Conservation (phyloP, 2,888 invertebrate genomes). For the Epinotia nisella region DNA sequence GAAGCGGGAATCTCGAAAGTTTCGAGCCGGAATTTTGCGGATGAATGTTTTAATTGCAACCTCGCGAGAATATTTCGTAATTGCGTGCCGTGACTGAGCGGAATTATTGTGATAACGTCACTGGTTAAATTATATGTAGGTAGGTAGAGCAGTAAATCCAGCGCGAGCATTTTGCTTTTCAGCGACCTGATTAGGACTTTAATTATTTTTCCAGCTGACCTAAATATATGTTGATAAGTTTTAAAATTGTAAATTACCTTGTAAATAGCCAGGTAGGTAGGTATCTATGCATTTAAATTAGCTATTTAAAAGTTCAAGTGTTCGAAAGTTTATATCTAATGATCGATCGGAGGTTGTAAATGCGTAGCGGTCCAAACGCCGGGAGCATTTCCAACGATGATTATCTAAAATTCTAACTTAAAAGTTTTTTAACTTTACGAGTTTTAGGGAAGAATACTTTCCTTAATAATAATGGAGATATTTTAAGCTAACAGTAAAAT, state of each 20-base stretch:
- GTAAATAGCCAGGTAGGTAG: background rate
- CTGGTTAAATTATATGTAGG: conserved; percentile 39
- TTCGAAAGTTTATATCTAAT: conserved; percentile 4
- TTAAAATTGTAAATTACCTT: background rate
- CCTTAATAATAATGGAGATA: conserved; percentile 22
- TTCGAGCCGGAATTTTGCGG: conserved; percentile 80
- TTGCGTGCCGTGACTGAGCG: conserved; percentile 62
- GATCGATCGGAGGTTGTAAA: conserved; percentile 18
- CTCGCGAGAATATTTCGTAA: conserved; percentile 79
- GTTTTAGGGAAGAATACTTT: conserved; percentile 52
- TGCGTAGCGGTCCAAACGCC: conserved; percentile 14
- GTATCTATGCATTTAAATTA: conserved; percentile 13
- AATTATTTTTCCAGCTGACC: conserved; percentile 7
- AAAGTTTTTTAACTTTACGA: conserved; percentile 64
- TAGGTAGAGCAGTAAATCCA: conserved; percentile 17
- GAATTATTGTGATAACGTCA: conserved; percentile 41
- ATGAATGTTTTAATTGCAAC: conserved; percentile 83
- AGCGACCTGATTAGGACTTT: conserved; percentile 11
- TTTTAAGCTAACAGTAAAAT: conserved; percentile 16
- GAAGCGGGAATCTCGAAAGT: conserved; percentile 68
- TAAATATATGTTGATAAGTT: conserved; percentile 2
- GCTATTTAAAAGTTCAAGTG: conserved; percentile 13
- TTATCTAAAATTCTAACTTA: conserved; percentile 56
- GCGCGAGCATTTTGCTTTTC: background rate
- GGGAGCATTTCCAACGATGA: conserved; percentile 43